phyloP scores from a whole-genome alignment of 2,797 vertebrate genomes.

The Adrianichthys oophorus region DNA sequence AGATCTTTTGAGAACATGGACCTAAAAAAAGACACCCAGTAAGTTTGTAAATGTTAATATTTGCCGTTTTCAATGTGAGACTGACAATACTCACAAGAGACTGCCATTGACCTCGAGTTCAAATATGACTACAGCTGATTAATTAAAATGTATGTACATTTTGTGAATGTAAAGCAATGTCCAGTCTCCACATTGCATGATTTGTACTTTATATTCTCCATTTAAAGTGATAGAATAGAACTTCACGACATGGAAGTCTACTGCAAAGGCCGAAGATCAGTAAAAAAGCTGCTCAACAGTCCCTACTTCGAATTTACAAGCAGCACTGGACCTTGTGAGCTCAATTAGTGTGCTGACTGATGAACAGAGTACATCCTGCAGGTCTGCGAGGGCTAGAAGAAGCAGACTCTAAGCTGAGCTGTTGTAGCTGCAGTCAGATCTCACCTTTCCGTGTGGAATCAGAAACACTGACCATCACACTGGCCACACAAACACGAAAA shows the following conservation, averaged over 20 bases:
- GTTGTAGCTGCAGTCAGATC: conserved; percentile 36
- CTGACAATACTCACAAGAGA: no score
- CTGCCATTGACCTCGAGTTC: no score
- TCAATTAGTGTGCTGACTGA: conserved; percentile 40
- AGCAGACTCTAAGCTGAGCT: conserved; percentile 36
- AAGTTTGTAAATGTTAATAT: conserved; percentile 25
- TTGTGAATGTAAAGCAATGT: no score
- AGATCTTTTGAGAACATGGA: conserved; percentile 16
- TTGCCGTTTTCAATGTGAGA: conserved; percentile 18
- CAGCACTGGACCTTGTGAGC: conserved; percentile 39
- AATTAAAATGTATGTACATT: no score
- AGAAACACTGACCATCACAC: conserved; percentile 20
- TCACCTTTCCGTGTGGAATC: conserved; percentile 37
- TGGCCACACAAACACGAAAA: conserved; percentile 8
- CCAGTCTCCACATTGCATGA: no score
- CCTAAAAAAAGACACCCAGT: background rate
- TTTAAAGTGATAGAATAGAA: no score
- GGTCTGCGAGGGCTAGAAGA: conserved; percentile 25
- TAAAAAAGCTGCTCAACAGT: conserved; percentile 20
- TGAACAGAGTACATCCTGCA: conserved; percentile 54
- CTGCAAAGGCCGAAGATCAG: conserved; percentile 25
- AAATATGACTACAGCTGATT: no score
- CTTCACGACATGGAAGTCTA: background rate
- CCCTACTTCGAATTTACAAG: conserved; percentile 49
- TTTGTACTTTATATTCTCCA: no score